These are phyloP conservation scores for Cyanoderma ruficeps DNA, from an alignment of 2,113 vertebrate genomes.

Conservation along the genomic window DNA sequence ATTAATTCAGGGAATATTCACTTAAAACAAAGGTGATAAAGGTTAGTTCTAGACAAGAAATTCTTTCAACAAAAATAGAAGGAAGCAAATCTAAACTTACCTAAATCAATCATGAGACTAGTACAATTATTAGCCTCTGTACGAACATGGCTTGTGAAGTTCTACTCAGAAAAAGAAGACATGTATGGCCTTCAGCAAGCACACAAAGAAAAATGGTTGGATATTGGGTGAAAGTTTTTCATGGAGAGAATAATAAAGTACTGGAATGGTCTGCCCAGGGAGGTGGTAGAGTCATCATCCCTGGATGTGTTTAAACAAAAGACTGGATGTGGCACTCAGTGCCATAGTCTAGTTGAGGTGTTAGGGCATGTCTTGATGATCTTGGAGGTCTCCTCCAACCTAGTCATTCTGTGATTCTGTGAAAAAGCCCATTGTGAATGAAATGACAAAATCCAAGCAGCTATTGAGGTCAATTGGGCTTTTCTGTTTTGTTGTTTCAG, in stretches of 20 bases:
- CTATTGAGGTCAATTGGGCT: not conserved
- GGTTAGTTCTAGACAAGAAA: not conserved
- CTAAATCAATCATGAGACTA: not conserved
- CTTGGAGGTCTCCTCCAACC: not conserved
- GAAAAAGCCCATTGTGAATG: not conserved
- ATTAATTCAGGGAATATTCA: not conserved
- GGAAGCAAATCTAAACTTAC: not conserved
- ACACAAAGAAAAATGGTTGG: not conserved
- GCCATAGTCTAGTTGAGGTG: not conserved
- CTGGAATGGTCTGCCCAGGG: not conserved
- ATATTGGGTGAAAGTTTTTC: not conserved
- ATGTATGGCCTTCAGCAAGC: not conserved
- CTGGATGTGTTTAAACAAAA: not conserved
- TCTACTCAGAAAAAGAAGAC: not conserved
- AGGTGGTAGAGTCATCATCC: not conserved
- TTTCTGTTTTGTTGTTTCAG: not conserved
- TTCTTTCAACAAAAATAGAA: not conserved
- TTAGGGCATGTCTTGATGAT: not conserved
- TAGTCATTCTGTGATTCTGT: not conserved
- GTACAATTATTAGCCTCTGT: not conserved
- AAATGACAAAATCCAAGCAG: not conserved
- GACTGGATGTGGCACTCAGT: not conserved
- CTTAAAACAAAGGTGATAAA: not conserved
- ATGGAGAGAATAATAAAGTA: not conserved
- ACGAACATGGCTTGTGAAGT: not conserved